Conservation (phyloP, 2,888 invertebrate genomes). For the Saturnia pavonia region DNA sequence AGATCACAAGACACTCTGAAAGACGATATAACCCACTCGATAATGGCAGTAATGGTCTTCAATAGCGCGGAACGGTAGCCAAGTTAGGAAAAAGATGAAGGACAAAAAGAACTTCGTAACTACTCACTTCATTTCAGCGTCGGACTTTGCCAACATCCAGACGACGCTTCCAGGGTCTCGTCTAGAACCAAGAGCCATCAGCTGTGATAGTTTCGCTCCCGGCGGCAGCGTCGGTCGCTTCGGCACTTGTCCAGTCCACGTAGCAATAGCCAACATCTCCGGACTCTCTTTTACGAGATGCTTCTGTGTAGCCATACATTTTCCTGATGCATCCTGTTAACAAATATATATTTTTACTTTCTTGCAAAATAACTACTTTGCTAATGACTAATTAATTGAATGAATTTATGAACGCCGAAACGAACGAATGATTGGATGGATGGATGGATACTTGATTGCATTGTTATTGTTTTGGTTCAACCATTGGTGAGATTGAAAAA, state of each 20-base stretch:
- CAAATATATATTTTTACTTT: conserved; percentile 11
- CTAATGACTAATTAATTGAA: too few relatives aligned
- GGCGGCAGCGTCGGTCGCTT: conserved; percentile 87
- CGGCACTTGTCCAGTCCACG: conserved; percentile 90
- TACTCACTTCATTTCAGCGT: conserved; percentile 89
- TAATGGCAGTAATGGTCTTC: too few relatives aligned
- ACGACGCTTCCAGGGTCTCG: conserved; percentile 87
- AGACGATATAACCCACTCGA: too few relatives aligned
- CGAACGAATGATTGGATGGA: background rate
- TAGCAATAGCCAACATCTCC: conserved; percentile 90
- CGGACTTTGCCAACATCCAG: conserved; percentile 91
- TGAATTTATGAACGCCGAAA: background rate
- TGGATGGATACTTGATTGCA: too few relatives aligned
- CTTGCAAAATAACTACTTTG: too few relatives aligned
- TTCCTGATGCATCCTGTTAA: conserved; percentile 73
- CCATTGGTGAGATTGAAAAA: too few relatives aligned
- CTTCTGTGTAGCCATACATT: conserved; percentile 76
- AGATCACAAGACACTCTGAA: too few relatives aligned
- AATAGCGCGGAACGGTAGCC: too few relatives aligned
- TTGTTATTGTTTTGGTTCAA: too few relatives aligned
- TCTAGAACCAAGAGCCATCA: conserved; percentile 88
- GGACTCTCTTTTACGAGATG: conserved; percentile 89
- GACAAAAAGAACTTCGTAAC: background rate
- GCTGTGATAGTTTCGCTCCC: conserved; percentile 86
- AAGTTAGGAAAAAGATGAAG: too few relatives aligned